Conservation (phyloP, 37 sponge, comb jelly and placozoan species). For the Ephydatia muelleri region DNA sequence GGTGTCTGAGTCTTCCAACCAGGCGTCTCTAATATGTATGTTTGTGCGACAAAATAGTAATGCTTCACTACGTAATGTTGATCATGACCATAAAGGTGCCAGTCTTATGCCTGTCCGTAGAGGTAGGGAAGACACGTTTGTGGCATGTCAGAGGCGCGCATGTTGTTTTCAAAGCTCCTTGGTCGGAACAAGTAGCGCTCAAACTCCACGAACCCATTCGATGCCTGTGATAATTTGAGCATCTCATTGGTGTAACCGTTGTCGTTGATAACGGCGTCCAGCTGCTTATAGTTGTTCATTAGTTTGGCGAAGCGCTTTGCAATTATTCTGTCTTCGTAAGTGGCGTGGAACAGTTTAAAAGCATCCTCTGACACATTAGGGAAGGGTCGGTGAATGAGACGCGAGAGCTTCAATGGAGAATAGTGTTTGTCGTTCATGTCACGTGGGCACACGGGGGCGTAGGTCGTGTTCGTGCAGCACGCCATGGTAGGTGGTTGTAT, state of each 20-base stretch:
- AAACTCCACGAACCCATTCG: constrained; percentile 1
- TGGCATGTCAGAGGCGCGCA: not conserved
- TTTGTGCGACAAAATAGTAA: too few species aligned
- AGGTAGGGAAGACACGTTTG: not conserved
- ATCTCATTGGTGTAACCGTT: not conserved
- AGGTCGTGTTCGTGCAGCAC: not conserved
- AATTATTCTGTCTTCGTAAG: not conserved
- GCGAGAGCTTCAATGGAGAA: not conserved
- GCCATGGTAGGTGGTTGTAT: not conserved
- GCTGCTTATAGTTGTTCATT: not conserved
- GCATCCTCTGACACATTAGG: not conserved
- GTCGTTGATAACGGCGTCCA: not conserved
- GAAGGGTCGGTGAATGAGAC: not conserved
- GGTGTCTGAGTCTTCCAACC: too few species aligned
- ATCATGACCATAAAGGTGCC: too few species aligned
- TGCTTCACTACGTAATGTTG: too few species aligned
- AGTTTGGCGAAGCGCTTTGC: not conserved
- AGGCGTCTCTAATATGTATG: too few species aligned
- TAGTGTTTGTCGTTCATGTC: not conserved
- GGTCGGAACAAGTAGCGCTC: constrained; percentile 23
- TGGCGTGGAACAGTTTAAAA: not conserved
- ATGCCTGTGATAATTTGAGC: not conserved
- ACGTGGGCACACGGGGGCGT: not conserved
- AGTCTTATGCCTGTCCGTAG: not conserved
- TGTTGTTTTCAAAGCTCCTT: not conserved